Evolutionary conservation across 1,140 invertebrate genomes (phyloP).

Genomic region (Bombus cullumanus): DNA sequence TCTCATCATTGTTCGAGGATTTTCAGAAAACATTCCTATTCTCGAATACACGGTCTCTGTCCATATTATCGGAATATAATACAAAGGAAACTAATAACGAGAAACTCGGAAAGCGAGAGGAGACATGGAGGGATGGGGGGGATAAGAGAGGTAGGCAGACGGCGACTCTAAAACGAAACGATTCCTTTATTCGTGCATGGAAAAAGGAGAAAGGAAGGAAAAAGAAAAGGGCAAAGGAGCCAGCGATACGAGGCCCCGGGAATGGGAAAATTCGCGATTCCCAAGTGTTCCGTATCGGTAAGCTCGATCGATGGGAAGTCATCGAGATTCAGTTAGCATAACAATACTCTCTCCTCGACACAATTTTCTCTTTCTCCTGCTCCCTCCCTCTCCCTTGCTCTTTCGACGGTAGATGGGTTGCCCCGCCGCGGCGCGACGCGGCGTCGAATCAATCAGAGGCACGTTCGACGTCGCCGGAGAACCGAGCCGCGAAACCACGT

Average conservation of each 20-base stretch:
- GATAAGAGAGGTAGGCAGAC: neutral
- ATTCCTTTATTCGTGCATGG: constrained; percentile 30
- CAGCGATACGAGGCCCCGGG: constrained; percentile 28
- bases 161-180: constrained; percentile 5
- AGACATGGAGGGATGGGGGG: too few relatives aligned
- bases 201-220: neutral
- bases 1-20: constrained; percentile 6
- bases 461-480: constrained; percentile 55
- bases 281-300: constrained; percentile 54
- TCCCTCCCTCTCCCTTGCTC: neutral
- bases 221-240: too few relatives aligned
- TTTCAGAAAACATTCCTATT: neutral
- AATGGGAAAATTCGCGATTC: constrained; percentile 61
- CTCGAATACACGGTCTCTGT: too few relatives aligned
- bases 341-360: constrained; percentile 60
- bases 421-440: neutral
- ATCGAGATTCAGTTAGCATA: constrained; percentile 68
- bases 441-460: constrained; percentile 62
- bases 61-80: constrained; percentile 24
- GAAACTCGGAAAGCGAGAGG: neutral
- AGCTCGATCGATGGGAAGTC: constrained; percentile 63
- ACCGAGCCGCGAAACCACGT: constrained; percentile 58
- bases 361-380: constrained; percentile 23
- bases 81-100: constrained; percentile 25
- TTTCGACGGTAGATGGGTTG: constrained; percentile 8